phyloP scores from a whole-genome alignment of 64 coral and sea anemone genomes.

The Actinia tenebrosa region DNA sequence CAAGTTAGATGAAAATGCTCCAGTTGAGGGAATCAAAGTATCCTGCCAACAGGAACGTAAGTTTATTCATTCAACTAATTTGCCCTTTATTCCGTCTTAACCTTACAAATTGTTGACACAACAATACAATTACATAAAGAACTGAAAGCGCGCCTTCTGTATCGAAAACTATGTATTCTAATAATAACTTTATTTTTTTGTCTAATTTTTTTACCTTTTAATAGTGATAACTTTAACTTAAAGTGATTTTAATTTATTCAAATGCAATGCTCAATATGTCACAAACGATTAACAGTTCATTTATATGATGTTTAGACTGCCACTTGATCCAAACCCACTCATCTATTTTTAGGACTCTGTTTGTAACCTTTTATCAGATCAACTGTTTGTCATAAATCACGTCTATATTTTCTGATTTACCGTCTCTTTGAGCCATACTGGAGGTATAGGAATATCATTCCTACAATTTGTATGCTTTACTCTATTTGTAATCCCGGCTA shows the following conservation, averaged over 20 bases:
- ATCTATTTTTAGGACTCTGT: not conserved
- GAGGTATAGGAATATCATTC: no score
- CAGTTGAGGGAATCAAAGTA: conserved; percentile 26
- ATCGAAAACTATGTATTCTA: not conserved
- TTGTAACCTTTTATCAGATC: not conserved
- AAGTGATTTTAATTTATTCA: not conserved
- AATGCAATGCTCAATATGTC: not conserved
- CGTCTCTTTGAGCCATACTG: no score
- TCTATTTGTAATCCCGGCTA: no score
- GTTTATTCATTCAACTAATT: conserved; percentile 8
- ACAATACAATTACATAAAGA: not conserved
- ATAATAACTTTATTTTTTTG: not conserved
- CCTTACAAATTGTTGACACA: not conserved
- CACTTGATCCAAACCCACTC: not conserved
- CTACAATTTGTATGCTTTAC: no score
- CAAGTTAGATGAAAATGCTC: conserved; percentile 51
- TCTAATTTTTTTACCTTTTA: not conserved
- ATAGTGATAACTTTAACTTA: not conserved
- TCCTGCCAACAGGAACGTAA: conserved; percentile 38
- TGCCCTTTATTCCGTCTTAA: not conserved
- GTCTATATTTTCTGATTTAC: no score
- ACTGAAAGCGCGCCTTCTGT: not conserved
- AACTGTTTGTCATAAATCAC: no score
- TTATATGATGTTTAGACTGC: not conserved
- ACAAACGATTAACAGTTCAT: not conserved